Base-by-base conservation (phyloP, 2,888 invertebrate species). In the Cosmopolites sordidus region DNA sequence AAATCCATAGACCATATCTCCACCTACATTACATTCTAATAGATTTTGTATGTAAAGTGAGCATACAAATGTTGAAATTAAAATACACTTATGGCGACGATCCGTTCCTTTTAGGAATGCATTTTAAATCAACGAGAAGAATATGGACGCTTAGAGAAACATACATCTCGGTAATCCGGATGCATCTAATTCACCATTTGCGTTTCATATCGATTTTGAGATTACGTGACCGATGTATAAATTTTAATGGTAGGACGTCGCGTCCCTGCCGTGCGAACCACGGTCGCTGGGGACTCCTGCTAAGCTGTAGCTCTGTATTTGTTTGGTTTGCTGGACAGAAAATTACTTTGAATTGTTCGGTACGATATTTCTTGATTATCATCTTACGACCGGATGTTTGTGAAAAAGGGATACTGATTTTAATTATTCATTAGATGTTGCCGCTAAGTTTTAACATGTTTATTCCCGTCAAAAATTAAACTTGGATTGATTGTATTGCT, bases 161-260 rank as follows among this genome's bases (percentile, higher is more conserved):
- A 44, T 33, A 44, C 29, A 50, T 44, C 38, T 39, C 43, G 30
- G n/a, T 50, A 50, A 44, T 50, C 44, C 39, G 48, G 18, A 53
- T 54, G 54, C 48, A 45, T 54, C 40, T 30, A 45, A 48, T 54
- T 48, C 54, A 30, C 44, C 54, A 54, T 49, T 54, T 45, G 48
- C 47, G 44, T 48, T 42, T 48, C 48, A 48, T 53, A 48, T 53
- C 37, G 53, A 43, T 44, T 51, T 53, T 53, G 30, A 33, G 48
- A 48, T 48, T 48, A 48, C 48, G 48, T 44, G 48, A 49, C 17
- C 22, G 16, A 37, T 37, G 33, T 49, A 16, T 49, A 49, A 49
- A 49, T 49, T 43, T 37, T 43, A 42, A 17, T n/a, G 17, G 18
- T 18, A n/a, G 47, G 39, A 48, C 30, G 41, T 39, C 16, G 30